Evolutionary conservation across 1,140 invertebrate species (phyloP).

Genomic region (Gryllus bimaculatus): DNA sequence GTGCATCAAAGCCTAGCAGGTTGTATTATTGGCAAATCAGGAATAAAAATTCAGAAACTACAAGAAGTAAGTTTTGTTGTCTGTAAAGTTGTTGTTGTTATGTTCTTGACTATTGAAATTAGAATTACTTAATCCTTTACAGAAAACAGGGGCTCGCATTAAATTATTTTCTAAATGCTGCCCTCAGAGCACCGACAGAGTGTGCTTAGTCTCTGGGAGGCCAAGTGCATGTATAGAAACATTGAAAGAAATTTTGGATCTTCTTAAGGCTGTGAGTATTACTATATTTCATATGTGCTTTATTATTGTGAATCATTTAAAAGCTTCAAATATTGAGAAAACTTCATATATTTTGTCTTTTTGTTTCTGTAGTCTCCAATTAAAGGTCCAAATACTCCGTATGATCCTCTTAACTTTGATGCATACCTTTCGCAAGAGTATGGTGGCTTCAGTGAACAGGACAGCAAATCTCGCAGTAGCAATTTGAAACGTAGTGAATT

Average conservation of each 20-base stretch:
- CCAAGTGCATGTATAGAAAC: not conserved
- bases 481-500: too few relatives aligned
- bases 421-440: conserved; percentile 87
- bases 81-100: too few relatives aligned
- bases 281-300: not conserved
- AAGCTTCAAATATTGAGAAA: too few relatives aligned
- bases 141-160: not conserved
- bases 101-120: not conserved
- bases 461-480: conserved; percentile 3
- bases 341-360: too few relatives aligned
- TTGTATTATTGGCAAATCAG: conserved; percentile 93
- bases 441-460: conserved; percentile 69
- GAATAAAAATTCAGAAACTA: conserved; percentile 94
- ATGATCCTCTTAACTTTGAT: conserved; percentile 92
- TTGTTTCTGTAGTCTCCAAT: conserved; percentile 63
- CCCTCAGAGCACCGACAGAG: not conserved
- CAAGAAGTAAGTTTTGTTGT: conserved; percentile 67
- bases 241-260: not conserved
- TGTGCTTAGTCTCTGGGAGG: not conserved
- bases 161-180: not conserved
- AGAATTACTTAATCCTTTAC: not conserved
- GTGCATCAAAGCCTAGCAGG: conserved; percentile 97
- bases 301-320: too few relatives aligned
- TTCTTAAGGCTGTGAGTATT: not conserved
- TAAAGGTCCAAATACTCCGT: conserved; percentile 80